phyloP scores from a whole-genome alignment of 1,140 invertebrate genomes.

The Mylabris phalerata region DNA sequence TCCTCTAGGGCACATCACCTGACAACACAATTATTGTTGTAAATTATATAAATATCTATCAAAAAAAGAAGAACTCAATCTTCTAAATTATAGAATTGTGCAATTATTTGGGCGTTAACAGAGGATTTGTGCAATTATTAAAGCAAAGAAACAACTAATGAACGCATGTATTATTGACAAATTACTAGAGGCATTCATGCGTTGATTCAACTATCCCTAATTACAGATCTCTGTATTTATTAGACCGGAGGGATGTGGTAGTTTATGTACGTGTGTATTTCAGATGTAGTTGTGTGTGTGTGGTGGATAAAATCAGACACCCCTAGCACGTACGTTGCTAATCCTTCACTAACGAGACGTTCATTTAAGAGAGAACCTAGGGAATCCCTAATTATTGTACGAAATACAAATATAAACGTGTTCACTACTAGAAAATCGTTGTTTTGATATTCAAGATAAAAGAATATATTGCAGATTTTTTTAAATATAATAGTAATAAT shows the following conservation, averaged over 20 bases:
- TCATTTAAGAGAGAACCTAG: slow-evolving; percentile 27
- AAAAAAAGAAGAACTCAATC: too few species aligned
- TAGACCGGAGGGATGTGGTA: not conserved
- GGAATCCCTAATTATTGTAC: slow-evolving; percentile 26
- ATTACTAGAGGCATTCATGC: slow-evolving; percentile 18
- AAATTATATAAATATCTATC: too few species aligned
- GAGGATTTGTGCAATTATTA: slow-evolving; percentile 5
- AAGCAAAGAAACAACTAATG: slow-evolving; percentile 15
- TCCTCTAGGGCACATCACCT: too few species aligned
- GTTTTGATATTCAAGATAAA: too few species aligned
- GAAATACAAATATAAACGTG: slow-evolving; percentile 20
- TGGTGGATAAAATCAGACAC: slow-evolving; percentile 24
- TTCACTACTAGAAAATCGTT: too few species aligned
- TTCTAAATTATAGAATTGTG: not conserved
- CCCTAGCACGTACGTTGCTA: slow-evolving; percentile 29
- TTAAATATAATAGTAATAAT: too few species aligned
- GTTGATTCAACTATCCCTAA: slow-evolving; percentile 23
- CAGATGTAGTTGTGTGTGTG: not conserved
- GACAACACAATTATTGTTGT: too few species aligned
- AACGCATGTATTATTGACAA: slow-evolving; percentile 22
- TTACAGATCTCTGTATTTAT: slow-evolving; percentile 5
- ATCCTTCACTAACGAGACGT: slow-evolving; percentile 33
- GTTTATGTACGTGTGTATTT: not conserved
- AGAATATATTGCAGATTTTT: too few species aligned
- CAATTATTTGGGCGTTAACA: slow-evolving; percentile 8